Base-by-base conservation (phyloP, 2,888 invertebrate species). In the Chaitophorus viminalis region DNA sequence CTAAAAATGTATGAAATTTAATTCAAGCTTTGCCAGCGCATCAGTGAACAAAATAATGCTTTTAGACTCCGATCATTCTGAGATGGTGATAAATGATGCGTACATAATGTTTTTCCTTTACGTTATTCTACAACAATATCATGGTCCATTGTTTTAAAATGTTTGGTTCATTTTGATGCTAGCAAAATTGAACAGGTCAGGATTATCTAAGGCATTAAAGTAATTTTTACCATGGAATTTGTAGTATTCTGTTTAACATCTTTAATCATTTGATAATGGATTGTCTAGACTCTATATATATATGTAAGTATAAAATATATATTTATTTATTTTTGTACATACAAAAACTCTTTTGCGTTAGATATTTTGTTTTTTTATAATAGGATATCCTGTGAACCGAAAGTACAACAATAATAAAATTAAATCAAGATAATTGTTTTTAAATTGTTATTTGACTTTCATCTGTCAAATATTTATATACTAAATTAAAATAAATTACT, bases 11-110 rank as follows among this genome's bases (percentile, higher is more conserved):
- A 60, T 60, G 18, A 83, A 83, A 60, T 83, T 74, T 39, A 83
- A 83, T 29, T 60, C 21, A 21, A 60, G 74, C 36, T 83, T 14
- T 46, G n/a, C 54, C 5, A 9, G 14, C n/a, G 36, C 54, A 54
- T 11, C 74, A 36, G 21, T 75, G 74, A 83, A 83, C 74, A 83
- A 83, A 83, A 75, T 54, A 82, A 82, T 82, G 82, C 74, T 82
- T 75, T 83, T 83, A 83, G 74, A 74, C 82, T 70, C n/a, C 5
- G 29, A 54, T 72, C 72, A 72, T 72, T 72, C 21, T 36, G 11
- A 74, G 29, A 54, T 36, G 60, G 82, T 83, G 74, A 83, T 74
- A 83, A 83, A 83, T 83, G 82, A 75, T 83, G 29, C 60, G 60
- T 83, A 11, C n/a, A 74, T 83, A 75, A 74, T 74, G 74, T 74